Evolutionary conservation across 2,797 vertebrate species (phyloP).

Genomic region (Pachyuromys duprasi): DNA sequence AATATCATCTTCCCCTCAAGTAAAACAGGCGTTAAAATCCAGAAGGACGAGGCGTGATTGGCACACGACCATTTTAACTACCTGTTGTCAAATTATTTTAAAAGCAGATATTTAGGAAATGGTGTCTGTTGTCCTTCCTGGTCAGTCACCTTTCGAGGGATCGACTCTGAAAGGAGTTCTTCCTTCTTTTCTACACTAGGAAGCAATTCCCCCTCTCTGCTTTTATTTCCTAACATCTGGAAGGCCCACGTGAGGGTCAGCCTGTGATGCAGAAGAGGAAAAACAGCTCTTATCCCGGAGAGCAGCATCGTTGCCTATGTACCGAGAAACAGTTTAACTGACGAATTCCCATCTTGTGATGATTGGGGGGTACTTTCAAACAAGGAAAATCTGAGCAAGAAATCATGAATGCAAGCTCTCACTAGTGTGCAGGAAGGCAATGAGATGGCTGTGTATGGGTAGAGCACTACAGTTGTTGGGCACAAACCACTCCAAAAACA

Average conservation of each 20-base stretch:
- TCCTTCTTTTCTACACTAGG: background rate
- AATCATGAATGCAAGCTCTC: background rate
- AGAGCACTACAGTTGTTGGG: background rate
- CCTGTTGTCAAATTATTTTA: conserved; percentile 73
- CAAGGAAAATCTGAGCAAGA: conserved; percentile 19
- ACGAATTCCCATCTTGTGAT: background rate
- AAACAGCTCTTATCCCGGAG: background rate
- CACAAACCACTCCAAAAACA: too few species aligned
- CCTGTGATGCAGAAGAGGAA: background rate
- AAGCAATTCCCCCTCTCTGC: background rate
- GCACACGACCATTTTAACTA: conserved; percentile 77
- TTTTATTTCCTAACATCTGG: background rate
- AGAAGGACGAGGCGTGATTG: conserved; percentile 80
- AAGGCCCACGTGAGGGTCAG: background rate
- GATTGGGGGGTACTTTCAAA: background rate
- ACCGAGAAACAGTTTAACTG: background rate
- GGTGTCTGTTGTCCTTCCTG: conserved; percentile 30
- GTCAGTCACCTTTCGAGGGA: conserved; percentile 30
- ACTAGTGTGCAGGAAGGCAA: background rate
- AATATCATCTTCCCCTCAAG: conserved; percentile 80
- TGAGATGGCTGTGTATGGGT: rapidly evolving
- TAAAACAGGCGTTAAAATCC: conserved; percentile 81
- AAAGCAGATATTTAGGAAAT: conserved; percentile 37
- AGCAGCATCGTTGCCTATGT: background rate
- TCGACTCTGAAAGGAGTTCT: conserved; percentile 39